phyloP scores from a whole-genome alignment of 2,888 invertebrate genomes.

The Mythimna impura region DNA sequence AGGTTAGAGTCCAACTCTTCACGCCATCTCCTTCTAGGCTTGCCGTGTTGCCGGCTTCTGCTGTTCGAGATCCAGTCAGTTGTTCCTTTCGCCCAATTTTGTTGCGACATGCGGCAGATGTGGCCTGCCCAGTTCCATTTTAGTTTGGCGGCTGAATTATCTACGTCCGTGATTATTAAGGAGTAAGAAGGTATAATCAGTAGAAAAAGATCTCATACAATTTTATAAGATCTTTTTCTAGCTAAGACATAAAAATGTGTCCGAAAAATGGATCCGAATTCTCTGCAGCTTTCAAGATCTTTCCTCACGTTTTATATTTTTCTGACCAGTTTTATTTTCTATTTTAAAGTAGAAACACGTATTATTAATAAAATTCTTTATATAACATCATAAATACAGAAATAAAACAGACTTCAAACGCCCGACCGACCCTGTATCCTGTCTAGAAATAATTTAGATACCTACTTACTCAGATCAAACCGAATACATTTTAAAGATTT shows the following conservation, averaged over 20 bases:
- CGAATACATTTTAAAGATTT: constrained; percentile 52
- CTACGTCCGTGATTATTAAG: too few species aligned
- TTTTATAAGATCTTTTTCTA: background rate
- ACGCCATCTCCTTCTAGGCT: too few species aligned
- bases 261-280: background rate
- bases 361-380: constrained; percentile 41
- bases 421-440: constrained; percentile 52
- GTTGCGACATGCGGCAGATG: too few species aligned
- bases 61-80: too few species aligned
- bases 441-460: constrained; percentile 62
- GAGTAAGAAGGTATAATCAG: background rate
- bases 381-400: constrained; percentile 43
- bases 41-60: too few species aligned
- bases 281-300: background rate
- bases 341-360: constrained; percentile 4
- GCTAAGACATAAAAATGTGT: background rate
- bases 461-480: constrained; percentile 54
- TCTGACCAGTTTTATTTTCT: constrained; percentile 10
- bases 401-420: constrained; percentile 61
- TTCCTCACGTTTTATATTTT: background rate
- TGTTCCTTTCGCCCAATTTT: too few species aligned
- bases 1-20: too few species aligned
- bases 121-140: too few species aligned
- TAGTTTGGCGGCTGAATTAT: too few species aligned
- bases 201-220: background rate